phyloP scores from a whole-genome alignment of 2,888 invertebrate species.

The Sarcophaga variegata region DNA sequence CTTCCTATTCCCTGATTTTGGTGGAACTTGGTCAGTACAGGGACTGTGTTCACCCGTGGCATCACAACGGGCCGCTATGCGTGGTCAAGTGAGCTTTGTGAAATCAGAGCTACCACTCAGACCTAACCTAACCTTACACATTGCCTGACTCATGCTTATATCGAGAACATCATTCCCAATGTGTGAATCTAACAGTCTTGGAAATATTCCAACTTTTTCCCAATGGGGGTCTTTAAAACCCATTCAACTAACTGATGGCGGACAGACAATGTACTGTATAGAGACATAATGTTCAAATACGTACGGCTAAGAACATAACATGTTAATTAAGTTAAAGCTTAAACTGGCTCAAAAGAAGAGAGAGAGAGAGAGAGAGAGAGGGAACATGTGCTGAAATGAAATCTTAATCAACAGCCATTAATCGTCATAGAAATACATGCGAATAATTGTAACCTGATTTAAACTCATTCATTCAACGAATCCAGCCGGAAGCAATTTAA shows the following conservation, averaged over 20 bases:
- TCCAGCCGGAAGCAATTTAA: slow-evolving; percentile 48
- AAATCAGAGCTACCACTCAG: too few species aligned
- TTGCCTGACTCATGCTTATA: too few species aligned
- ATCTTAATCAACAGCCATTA: slow-evolving; percentile 64
- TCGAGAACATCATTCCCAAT: too few species aligned
- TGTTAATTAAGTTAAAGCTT: slow-evolving; percentile 68
- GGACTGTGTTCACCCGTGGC: too few species aligned
- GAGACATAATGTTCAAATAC: slow-evolving; percentile 34
- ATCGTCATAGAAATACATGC: slow-evolving; percentile 48
- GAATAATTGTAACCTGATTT: slow-evolving; percentile 49
- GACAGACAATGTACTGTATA: not conserved
- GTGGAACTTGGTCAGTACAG: too few species aligned
- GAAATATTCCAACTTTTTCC: slow-evolving; percentile 9
- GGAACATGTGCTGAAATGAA: not conserved
- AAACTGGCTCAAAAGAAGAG: slow-evolving; percentile 29
- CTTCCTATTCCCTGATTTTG: too few species aligned
- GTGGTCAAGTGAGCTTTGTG: too few species aligned
- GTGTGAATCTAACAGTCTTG: not conserved
- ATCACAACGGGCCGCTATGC: too few species aligned
- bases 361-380: not conserved
- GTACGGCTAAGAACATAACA: slow-evolving; percentile 45
- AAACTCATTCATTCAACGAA: slow-evolving; percentile 42
- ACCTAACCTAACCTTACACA: too few species aligned
- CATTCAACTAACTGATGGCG: not conserved
- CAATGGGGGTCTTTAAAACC: not conserved